Conservation (phyloP, 2,888 invertebrate genomes). For the Octonoba sinensis region DNA sequence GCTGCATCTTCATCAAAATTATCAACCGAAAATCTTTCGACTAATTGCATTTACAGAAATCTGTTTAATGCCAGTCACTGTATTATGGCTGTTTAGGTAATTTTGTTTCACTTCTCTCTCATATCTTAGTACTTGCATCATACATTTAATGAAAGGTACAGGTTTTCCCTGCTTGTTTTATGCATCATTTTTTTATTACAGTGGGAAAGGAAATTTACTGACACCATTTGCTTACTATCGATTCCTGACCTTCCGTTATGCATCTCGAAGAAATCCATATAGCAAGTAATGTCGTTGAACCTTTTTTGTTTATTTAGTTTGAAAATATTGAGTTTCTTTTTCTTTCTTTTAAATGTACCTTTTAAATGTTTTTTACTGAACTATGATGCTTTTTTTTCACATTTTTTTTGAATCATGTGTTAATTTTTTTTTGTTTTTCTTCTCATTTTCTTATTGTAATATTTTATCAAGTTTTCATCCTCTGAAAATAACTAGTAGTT, state of each 20-base stretch:
- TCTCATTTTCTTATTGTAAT: no score
- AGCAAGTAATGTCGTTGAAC: slow-evolving; percentile 45
- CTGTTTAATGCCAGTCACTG: slow-evolving; percentile 75
- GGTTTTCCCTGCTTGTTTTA: no score
- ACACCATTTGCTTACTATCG: slow-evolving; percentile 98
- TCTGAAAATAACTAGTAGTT: no score
- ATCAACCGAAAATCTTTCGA: slow-evolving; percentile 89
- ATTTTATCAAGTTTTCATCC: no score
- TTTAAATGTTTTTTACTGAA: not conserved
- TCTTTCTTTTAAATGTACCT: not conserved
- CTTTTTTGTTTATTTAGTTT: not conserved
- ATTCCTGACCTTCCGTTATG: slow-evolving; percentile 91
- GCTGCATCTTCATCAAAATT: slow-evolving; percentile 73
- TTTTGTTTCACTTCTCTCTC: slow-evolving; percentile 68
- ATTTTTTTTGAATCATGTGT: no score
- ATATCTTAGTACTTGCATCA: not conserved
- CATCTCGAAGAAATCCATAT: slow-evolving; percentile 86
- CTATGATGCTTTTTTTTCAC: no score
- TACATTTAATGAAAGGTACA: not conserved
- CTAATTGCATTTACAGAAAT: slow-evolving; percentile 95
- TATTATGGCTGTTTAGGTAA: slow-evolving; percentile 82
- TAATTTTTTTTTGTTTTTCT: no score
- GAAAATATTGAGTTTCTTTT: not conserved
- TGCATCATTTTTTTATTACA: slow-evolving; percentile 72
- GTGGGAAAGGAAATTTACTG: slow-evolving; percentile 89